A percentile compares a stretch with the other conserved stretches of the same genome.
Conservation (phyloP, 2,888 invertebrate genomes). For the Chymomyza fuscimana region DNA sequence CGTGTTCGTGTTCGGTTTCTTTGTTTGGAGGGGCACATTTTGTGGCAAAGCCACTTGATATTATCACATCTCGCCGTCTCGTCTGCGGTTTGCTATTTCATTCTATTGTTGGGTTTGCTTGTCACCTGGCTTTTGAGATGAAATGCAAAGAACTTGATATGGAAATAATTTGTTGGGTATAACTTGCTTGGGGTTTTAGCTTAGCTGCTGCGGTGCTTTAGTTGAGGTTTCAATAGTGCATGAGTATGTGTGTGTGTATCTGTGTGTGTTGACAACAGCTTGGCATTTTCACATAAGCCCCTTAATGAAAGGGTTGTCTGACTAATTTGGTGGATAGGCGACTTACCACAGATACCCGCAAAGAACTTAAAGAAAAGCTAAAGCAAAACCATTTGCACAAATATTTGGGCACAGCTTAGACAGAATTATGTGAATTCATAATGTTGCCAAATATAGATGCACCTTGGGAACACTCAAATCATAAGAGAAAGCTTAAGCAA, state of each 20-base stretch:
- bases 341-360: not conserved
- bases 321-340: not conserved
- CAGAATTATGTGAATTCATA: not conserved
- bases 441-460: not conserved
- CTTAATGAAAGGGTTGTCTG: conserved; percentile 3
- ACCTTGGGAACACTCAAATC: not conserved
- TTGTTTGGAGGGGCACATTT: conserved; percentile 31
- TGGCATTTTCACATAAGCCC: conserved; percentile 60
- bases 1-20: conserved; percentile 19
- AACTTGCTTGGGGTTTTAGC: not conserved
- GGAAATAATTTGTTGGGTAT: conserved; percentile 54
- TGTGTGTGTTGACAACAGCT: conserved; percentile 57
- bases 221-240: conserved; percentile 7
- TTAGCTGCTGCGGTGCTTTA: not conserved
- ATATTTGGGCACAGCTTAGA: not conserved
- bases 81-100: conserved; percentile 21
- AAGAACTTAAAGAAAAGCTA: not conserved
- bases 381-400: not conserved
- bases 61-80: conserved; percentile 51
- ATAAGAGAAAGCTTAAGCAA: not conserved
- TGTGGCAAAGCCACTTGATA: conserved; percentile 65
- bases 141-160: conserved; percentile 56
- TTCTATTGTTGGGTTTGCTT: conserved; percentile 50
- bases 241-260: conserved; percentile 7
- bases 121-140: conserved; percentile 61